phyloP scores from a whole-genome alignment of 2,113 vertebrate species.

The Phylloscopus trochilus region DNA sequence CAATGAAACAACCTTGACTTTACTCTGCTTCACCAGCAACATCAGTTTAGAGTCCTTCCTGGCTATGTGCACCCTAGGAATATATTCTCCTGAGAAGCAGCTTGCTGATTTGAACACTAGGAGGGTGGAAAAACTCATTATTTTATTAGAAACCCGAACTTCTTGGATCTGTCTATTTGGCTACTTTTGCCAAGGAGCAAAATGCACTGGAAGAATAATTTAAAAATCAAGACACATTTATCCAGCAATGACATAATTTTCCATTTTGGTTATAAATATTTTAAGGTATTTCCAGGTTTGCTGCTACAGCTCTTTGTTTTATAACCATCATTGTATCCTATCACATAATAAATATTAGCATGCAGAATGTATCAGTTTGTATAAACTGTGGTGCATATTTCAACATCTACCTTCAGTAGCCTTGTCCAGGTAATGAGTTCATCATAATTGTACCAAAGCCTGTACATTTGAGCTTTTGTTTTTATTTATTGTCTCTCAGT shows the following conservation, averaged over 20 bases:
- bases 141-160: neutral
- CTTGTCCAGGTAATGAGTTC: neutral
- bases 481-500: neutral
- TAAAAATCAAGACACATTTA: slow-evolving; percentile 17
- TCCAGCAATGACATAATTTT: neutral
- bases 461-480: neutral
- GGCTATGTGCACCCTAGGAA: neutral
- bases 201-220: slow-evolving; percentile 16
- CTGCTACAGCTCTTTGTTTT: neutral
- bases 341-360: neutral
- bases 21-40: neutral
- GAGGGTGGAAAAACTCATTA: neutral
- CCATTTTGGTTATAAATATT: neutral
- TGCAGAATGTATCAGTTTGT: neutral
- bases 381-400: neutral
- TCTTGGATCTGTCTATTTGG: neutral
- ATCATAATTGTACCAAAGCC: neutral
- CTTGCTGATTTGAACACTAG: neutral
- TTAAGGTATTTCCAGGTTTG: neutral
- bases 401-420: neutral
- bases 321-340: neutral
- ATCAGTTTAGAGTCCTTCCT: neutral
- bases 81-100: neutral
- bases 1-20: neutral
- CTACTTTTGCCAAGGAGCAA: neutral